Percentiles rank a stretch among this genome's conserved stretches.
Conservation (phyloP, 1,140 invertebrate species). For the Drosophila willistoni region DNA sequence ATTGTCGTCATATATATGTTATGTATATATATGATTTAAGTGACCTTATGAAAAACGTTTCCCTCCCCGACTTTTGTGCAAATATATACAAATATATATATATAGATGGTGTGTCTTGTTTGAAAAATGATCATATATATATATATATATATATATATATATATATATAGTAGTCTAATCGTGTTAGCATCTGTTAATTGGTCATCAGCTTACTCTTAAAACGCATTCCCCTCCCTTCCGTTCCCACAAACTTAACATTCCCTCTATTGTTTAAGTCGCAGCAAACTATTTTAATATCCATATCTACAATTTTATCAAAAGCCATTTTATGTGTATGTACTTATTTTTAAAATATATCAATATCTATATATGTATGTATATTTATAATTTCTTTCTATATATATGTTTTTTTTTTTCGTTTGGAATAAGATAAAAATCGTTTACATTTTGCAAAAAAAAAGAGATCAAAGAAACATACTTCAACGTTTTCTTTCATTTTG, state of each 20-base stretch:
- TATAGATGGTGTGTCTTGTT: conserved; percentile 1
- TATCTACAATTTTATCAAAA: conserved; percentile 15
- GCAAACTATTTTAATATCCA: conserved; percentile 7
- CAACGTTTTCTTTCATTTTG: neutral
- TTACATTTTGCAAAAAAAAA: conserved; percentile 6
- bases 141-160: too few relatives aligned
- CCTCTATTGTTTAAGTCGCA: conserved; percentile 2
- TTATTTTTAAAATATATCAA: conserved; percentile 16
- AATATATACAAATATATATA: neutral
- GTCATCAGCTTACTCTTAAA: neutral
- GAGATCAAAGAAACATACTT: neutral
- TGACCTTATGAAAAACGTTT: conserved; percentile 10
- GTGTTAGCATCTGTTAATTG: neutral
- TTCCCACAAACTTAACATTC: neutral
- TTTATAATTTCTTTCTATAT: conserved; percentile 5
- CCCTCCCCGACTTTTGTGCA: neutral
- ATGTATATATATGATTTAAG: neutral
- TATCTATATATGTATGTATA: conserved; percentile 16
- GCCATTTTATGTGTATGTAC: conserved; percentile 21
- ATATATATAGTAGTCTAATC: neutral
- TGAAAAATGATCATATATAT: neutral
- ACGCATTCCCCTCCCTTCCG: neutral
- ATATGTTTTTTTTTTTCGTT: neutral
- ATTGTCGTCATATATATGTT: neutral
- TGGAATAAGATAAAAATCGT: conserved; percentile 4